phyloP scores from a whole-genome alignment of 1,140 invertebrate genomes.

The Tribolium castaneum region DNA sequence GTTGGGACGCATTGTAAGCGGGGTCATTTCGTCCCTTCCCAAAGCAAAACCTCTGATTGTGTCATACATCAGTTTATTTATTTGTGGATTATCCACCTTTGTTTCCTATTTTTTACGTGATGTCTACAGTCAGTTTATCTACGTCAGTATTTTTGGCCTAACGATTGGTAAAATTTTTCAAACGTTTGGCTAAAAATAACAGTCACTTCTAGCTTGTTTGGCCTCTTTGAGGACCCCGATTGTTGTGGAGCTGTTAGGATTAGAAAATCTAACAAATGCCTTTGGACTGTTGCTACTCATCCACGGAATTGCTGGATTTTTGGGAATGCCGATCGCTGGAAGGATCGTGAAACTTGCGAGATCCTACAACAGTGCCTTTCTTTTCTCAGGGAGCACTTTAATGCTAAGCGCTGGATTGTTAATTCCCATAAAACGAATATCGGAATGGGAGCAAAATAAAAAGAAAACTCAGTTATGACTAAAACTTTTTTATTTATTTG shows the following conservation, averaged over 20 bases:
- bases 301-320: conserved; percentile 88
- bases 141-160: conserved; percentile 4
- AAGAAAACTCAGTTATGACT: not conserved
- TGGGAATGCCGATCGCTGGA: conserved; percentile 83
- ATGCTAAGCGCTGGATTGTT: conserved; percentile 56
- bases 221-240: conserved; percentile 97
- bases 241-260: conserved; percentile 93
- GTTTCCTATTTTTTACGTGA: conserved; percentile 43
- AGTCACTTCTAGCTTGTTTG: conserved; percentile 82
- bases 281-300: conserved; percentile 95
- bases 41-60: conserved; percentile 50
- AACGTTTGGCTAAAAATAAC: not conserved
- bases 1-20: conserved; percentile 85
- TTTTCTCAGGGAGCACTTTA: conserved; percentile 78
- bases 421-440: conserved; percentile 50
- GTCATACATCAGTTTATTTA: conserved; percentile 52
- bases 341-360: conserved; percentile 86
- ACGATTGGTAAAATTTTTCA: conserved; percentile 21
- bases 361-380: conserved; percentile 89
- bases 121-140: not conserved
- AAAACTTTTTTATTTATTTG: no score
- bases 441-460: conserved; percentile 46
- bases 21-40: conserved; percentile 54
- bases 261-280: conserved; percentile 95
- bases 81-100: conserved; percentile 53